A percentile compares a stretch with the other conserved stretches of the same genome.
Evolutionary conservation across 2,888 invertebrate species (phyloP).

Genomic region (Dicyrtoma fusca): DNA sequence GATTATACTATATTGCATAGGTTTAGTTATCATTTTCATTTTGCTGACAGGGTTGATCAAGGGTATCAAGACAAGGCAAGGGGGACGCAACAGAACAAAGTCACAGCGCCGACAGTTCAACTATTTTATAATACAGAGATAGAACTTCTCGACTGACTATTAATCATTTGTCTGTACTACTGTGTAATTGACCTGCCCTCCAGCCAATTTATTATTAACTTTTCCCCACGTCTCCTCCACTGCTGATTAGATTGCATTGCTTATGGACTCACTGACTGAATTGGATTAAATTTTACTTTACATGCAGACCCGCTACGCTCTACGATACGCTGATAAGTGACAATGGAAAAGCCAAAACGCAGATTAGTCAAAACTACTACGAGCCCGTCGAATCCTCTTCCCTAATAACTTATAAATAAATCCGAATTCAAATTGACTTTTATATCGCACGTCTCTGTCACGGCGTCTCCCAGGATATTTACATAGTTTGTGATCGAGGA

Average conservation of each 20-base stretch:
- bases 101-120: constrained; percentile 31
- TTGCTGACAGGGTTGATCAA: constrained; percentile 18
- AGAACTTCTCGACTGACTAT: constrained; percentile 37
- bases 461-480: too few species aligned
- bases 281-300: too few species aligned
- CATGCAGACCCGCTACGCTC: too few species aligned
- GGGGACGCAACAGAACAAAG: constrained; percentile 8
- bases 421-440: constrained; percentile 12
- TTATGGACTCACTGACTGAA: too few species aligned
- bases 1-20: too few species aligned
- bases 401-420: background rate
- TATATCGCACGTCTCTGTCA: background rate
- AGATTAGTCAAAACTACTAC: background rate
- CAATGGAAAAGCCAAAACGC: background rate
- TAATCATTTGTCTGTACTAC: constrained; percentile 39
- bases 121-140: constrained; percentile 6
- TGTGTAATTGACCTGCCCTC: constrained; percentile 41
- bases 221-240: constrained; percentile 34
- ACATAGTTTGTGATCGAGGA: too few species aligned
- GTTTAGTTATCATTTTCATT: background rate
- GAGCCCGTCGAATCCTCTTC: background rate
- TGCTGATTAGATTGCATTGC: constrained; percentile 36
- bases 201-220: constrained; percentile 44
- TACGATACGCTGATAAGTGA: too few species aligned
- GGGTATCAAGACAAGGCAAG: too few species aligned